Evolutionary conservation across 2,113 vertebrate genomes (phyloP), one percentile per base, ranked within the genome.

Genomic region (Herpailurus yagouaroundi): DNA sequence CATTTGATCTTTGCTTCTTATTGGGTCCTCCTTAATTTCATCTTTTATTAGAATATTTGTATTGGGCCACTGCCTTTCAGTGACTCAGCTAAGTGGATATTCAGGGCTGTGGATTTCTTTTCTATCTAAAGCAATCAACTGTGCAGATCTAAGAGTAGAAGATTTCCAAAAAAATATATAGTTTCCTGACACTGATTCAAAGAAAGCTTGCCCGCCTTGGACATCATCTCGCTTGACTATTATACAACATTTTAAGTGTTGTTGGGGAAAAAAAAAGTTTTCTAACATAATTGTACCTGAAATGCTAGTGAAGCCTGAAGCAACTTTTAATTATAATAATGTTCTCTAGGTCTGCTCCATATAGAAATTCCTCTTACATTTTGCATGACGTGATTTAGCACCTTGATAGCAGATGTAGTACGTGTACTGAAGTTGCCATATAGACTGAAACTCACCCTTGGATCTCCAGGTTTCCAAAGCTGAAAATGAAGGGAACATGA

Each of bases 21-120:
- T 68, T 97, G 95, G 48, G 48, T 71, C 83, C 79, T 77, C 89
- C 91, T 76, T 84, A 66, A 55, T 57, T 97, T 92, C 97, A 77
- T 88, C 94, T 95, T 87, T 92, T 92, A 89, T 79, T 83, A 81
- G 52, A 71, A 79, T 95, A 90, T 97, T 98, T 92, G 15, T 81
- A n/a, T 92, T 96, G 94, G 74, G 57, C 13, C 48, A 48, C 2
- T 96, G 90, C 92, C 92, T 96, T 91, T 82, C n/a, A 79, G 18
- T 91, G 74, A 96, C n/a, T 92, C 89, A 96, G 87, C 66, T 76
- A 48, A 87, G 55, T 92, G 50, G 21, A 71, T 92, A 97, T 45
- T 71, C 50, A 92, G 11, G 38, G 13, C 55, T 84, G 10, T 80
- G 29, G 21, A 69, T 74, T 93, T 93, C 18, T 64, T 91, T 93